Conservation (phyloP, 2,113 vertebrate species). For the Phyllostomus discolor region DNA sequence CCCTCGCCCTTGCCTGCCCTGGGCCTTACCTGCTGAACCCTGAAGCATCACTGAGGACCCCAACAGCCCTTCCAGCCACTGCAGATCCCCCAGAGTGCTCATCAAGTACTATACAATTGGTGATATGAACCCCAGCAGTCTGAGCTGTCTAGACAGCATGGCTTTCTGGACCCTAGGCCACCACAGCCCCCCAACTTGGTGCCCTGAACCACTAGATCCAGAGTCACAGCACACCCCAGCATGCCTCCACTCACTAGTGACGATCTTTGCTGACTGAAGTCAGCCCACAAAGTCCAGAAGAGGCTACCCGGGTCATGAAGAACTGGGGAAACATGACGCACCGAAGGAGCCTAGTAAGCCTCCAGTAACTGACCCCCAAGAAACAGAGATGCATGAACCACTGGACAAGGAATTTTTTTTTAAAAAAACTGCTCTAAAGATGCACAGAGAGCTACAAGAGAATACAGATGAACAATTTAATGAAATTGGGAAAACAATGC, state of each 20-base stretch:
- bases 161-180: not conserved
- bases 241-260: accelerated
- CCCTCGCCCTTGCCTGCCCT: not conserved
- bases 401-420: not conserved
- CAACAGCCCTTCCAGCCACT: not conserved
- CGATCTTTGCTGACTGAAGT: not conserved
- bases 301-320: not conserved
- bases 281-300: not conserved
- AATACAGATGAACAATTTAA: not conserved
- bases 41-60: not conserved
- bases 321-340: not conserved
- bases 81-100: not conserved
- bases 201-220: not conserved
- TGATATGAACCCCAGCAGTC: not conserved
- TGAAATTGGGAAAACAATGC: not conserved
- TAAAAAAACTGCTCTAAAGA: not conserved
- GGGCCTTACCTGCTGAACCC: not conserved
- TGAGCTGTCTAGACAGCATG: not conserved
- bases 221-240: accelerated
- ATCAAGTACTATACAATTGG: not conserved
- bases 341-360: not conserved
- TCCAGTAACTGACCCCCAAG: not conserved
- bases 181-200: not conserved
- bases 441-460: not conserved
- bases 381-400: not conserved